A percentile compares a stretch with the other conserved stretches of the same genome.
Conservation (phyloP, 2,797 vertebrate genomes). For the Acanthopagrus latus region DNA sequence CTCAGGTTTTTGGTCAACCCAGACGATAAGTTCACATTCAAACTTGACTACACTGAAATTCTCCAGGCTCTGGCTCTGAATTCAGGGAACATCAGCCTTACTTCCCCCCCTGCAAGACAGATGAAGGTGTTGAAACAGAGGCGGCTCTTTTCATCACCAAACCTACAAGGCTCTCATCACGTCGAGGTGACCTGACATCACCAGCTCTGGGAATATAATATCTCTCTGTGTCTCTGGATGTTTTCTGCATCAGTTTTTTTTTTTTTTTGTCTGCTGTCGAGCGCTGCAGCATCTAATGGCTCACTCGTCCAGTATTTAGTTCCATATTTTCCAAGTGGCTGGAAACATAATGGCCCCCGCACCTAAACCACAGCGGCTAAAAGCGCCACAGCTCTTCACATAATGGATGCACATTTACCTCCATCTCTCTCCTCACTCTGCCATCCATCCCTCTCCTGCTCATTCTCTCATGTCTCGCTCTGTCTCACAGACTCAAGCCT, state of each 20-base stretch:
- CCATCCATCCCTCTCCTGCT: conserved; percentile 36
- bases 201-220: conserved; percentile 18
- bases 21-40: conserved; percentile 33
- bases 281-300: conserved; percentile 26
- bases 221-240: conserved; percentile 11
- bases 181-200: conserved; percentile 21
- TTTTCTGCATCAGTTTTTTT: conserved; percentile 19
- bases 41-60: conserved; percentile 28
- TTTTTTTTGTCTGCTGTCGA: neutral
- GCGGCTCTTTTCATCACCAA: conserved; percentile 39
- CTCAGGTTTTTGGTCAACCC: neutral
- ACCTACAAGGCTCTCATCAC: conserved; percentile 28
- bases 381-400: conserved; percentile 40
- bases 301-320: conserved; percentile 39
- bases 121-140: conserved; percentile 24
- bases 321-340: conserved; percentile 71
- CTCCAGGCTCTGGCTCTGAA: conserved; percentile 17
- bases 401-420: conserved; percentile 69
- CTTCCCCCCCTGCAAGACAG: conserved; percentile 21
- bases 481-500: conserved; percentile 52
- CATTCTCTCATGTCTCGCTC: conserved; percentile 58
- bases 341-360: conserved; percentile 61
- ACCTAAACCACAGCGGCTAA: conserved; percentile 51
- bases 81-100: neutral
- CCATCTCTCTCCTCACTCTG: conserved; percentile 20